A percentile compares a stretch with the other conserved stretches of the same genome.
Conservation (phyloP, 1,140 invertebrate genomes). For the Drosophila bocqueti region DNA sequence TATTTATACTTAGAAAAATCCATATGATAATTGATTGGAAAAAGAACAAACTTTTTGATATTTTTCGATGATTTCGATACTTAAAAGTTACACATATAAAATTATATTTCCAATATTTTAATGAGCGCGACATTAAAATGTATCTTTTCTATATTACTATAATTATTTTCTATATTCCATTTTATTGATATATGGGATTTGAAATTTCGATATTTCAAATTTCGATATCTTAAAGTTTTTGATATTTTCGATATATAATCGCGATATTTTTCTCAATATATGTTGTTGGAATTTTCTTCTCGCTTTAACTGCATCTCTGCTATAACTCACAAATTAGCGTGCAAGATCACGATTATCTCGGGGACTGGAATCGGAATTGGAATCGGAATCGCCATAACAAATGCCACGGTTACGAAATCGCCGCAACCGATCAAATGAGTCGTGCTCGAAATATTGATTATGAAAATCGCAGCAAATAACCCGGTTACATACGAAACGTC, state of each 20-base stretch:
- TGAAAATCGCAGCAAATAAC: constrained; percentile 61
- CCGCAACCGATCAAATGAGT: constrained; percentile 1
- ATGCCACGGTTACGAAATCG: constrained; percentile 62
- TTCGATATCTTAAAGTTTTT: background rate
- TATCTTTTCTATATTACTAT: too few relatives aligned
- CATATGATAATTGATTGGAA: too few relatives aligned
- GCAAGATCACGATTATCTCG: constrained; percentile 22
- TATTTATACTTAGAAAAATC: background rate
- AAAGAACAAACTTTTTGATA: too few relatives aligned
- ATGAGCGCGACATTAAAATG: too few relatives aligned
- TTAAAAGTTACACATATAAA: too few relatives aligned
- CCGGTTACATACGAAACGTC: constrained; percentile 53
- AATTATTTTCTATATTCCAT: too few relatives aligned
- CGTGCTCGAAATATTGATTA: constrained; percentile 66
- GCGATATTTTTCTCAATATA: background rate
- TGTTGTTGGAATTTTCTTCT: too few relatives aligned
- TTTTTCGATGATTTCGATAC: too few relatives aligned
- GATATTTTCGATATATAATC: background rate
- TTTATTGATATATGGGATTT: background rate
- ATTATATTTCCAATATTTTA: too few relatives aligned
- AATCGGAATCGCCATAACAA: constrained; percentile 52
- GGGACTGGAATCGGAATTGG: constrained; percentile 10
- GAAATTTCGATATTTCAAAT: too few relatives aligned
- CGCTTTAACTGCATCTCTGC: background rate
- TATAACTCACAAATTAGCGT: constrained; percentile 13